These are phyloP conservation scores for Pantelozetes paolii DNA, from an alignment of 2,888 invertebrate species.

Conservation along the genomic window DNA sequence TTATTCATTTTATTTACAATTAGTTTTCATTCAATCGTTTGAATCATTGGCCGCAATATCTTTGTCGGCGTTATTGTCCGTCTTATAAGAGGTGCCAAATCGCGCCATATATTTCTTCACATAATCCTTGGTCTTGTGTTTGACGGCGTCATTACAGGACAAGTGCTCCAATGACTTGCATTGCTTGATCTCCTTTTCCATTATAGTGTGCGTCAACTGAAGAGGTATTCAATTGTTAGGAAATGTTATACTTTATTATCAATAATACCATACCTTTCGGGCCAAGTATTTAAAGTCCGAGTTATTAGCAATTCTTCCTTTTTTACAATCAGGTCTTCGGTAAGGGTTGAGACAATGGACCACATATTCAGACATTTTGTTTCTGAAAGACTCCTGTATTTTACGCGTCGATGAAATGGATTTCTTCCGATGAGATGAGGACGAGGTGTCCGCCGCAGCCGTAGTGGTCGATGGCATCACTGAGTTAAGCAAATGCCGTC, in stretches of 20 bases:
- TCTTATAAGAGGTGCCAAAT: constrained; percentile 65
- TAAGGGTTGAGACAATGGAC: constrained; percentile 82
- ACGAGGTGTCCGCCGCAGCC: constrained; percentile 45
- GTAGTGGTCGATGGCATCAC: constrained; percentile 38
- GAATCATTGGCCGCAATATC: constrained; percentile 8
- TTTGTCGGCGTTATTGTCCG: constrained; percentile 37
- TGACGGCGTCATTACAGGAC: constrained; percentile 82
- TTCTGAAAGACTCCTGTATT: constrained; percentile 80
- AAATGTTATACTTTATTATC: too few relatives aligned
- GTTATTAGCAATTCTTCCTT: constrained; percentile 77
- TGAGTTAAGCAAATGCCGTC: constrained; percentile 41
- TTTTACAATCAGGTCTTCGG: constrained; percentile 73
- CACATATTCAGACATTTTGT: constrained; percentile 66
- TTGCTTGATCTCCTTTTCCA: constrained; percentile 90
- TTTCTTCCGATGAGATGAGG: constrained; percentile 52
- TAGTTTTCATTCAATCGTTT: background rate
- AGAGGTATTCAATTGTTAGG: constrained; percentile 50
- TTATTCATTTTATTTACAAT: background rate
- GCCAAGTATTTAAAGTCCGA: constrained; percentile 93
- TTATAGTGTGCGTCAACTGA: constrained; percentile 91
- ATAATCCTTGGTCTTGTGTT: constrained; percentile 89
- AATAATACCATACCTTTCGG: constrained; percentile 66
- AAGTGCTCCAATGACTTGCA: constrained; percentile 78
- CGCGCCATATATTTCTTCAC: constrained; percentile 94
- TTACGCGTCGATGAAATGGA: constrained; percentile 53